phyloP scores from a whole-genome alignment of 1,140 invertebrate genomes.

The Anthonomus grandis region DNA sequence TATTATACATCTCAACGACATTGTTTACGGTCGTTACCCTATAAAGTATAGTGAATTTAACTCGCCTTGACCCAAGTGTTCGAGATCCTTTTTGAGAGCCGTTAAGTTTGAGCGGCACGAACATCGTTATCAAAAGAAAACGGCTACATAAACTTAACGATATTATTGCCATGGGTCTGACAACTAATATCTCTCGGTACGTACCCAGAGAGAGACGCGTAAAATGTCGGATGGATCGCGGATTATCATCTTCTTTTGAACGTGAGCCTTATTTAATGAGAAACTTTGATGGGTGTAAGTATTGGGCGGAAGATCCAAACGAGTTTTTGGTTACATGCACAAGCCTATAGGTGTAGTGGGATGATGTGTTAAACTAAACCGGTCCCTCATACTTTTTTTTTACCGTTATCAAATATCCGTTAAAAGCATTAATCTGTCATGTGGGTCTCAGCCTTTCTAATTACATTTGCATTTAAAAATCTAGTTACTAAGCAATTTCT shows the following conservation, averaged over 20 bases:
- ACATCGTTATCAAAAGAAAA: conserved; percentile 18
- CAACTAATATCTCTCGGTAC: conserved; percentile 24
- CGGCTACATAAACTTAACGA: conserved; percentile 24
- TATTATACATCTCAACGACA: background rate
- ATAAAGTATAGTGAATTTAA: conserved; percentile 13
- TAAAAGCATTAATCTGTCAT: no score
- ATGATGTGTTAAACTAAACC: no score
- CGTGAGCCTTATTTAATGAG: conserved; percentile 3
- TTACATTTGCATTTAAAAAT: no score
- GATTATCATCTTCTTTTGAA: conserved; percentile 16
- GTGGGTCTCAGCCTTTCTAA: no score
- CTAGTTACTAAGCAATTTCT: no score
- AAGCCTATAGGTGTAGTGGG: no score
- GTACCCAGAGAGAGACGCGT: conserved; percentile 14
- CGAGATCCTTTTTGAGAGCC: conserved; percentile 1
- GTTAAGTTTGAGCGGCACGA: conserved; percentile 13
- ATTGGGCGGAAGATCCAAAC: no score
- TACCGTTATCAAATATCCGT: no score
- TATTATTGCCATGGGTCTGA: conserved; percentile 21
- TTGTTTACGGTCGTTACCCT: conserved; percentile 8
- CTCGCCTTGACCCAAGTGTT: conserved; percentile 13
- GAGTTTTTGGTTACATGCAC: no score
- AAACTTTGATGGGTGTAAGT: no score
- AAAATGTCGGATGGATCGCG: conserved; percentile 21
- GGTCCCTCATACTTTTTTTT: no score